Evolutionary conservation across 2,888 invertebrate genomes (phyloP).

Genomic region (Heliconius ismenius): DNA sequence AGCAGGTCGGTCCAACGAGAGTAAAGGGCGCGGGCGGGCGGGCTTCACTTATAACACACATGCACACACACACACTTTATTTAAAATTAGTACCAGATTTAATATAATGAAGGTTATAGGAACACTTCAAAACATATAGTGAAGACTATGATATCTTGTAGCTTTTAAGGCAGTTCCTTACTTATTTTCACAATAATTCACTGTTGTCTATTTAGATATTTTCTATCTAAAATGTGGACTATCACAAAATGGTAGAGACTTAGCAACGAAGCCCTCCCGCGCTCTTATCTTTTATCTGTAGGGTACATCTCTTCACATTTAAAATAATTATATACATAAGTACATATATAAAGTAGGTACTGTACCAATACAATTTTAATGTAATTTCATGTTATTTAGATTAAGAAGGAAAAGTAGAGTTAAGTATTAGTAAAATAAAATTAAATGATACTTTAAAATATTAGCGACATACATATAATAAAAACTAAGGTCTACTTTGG

Average conservation of each 20-base stretch:
- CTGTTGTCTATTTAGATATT: slow-evolving; percentile 2
- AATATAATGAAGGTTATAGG: slow-evolving; percentile 21
- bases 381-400: neutral
- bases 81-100: slow-evolving; percentile 33
- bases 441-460: neutral
- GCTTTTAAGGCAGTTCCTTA: slow-evolving; percentile 6
- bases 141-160: slow-evolving; percentile 8
- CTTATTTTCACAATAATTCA: slow-evolving; percentile 15
- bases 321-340: neutral
- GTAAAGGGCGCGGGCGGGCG: slow-evolving; percentile 73
- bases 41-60: slow-evolving; percentile 55
- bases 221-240: slow-evolving; percentile 1
- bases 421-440: neutral
- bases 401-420: neutral
- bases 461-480: slow-evolving; percentile 13
- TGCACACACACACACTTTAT: slow-evolving; percentile 44
- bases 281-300: slow-evolving; percentile 51
- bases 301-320: slow-evolving; percentile 20
- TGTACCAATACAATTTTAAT: neutral
- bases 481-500: neutral
- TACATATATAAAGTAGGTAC: neutral
- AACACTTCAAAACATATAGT: slow-evolving; percentile 15
- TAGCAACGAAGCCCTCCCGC: slow-evolving; percentile 70
- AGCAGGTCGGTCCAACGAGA: slow-evolving; percentile 87
- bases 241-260: slow-evolving; percentile 28